These are phyloP conservation scores for Spisula solida DNA, from an alignment of 2,888 invertebrate species.

Conservation along the genomic window DNA sequence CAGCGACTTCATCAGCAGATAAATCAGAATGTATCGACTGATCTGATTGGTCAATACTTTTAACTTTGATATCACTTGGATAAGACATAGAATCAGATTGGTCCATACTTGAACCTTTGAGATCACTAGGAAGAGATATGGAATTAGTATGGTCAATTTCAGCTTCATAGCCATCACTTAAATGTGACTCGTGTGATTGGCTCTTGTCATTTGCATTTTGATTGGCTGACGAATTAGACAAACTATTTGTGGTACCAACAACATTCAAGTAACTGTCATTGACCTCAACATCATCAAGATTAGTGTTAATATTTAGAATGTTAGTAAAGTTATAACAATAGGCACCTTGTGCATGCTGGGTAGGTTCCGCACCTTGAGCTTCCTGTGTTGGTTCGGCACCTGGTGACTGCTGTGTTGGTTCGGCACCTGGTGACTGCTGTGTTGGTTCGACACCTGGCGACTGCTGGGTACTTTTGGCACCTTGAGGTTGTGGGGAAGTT, in stretches of 20 bases:
- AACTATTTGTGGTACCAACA: slow-evolving; percentile 74
- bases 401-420: too few relatives aligned
- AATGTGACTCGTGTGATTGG: slow-evolving; percentile 68
- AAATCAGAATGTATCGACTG: slow-evolving; percentile 65
- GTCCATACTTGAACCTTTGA: slow-evolving; percentile 66
- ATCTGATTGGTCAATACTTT: slow-evolving; percentile 68
- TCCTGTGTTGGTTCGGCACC: neutral
- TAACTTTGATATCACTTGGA: slow-evolving; percentile 65
- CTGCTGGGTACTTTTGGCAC: slow-evolving; percentile 23
- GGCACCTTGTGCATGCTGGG: slow-evolving; percentile 74
- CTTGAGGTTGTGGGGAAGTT: slow-evolving; percentile 59
- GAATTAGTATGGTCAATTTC: slow-evolving; percentile 67
- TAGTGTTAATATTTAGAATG: slow-evolving; percentile 72
- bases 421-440: too few relatives aligned
- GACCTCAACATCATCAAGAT: slow-evolving; percentile 71
- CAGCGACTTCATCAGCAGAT: slow-evolving; percentile 69
- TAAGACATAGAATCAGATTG: slow-evolving; percentile 66
- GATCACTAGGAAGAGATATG: slow-evolving; percentile 71
- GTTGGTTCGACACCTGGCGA: too few relatives aligned
- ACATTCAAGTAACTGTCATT: slow-evolving; percentile 72
- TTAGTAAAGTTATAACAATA: slow-evolving; percentile 77
- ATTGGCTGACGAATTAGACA: slow-evolving; percentile 84
- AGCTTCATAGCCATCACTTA: slow-evolving; percentile 65
- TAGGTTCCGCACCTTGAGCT: too few relatives aligned
- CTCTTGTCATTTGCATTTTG: slow-evolving; percentile 86